These are phyloP conservation scores for Metacarcinus magister DNA, from an alignment of 2,888 invertebrate species.

Conservation along the genomic window DNA sequence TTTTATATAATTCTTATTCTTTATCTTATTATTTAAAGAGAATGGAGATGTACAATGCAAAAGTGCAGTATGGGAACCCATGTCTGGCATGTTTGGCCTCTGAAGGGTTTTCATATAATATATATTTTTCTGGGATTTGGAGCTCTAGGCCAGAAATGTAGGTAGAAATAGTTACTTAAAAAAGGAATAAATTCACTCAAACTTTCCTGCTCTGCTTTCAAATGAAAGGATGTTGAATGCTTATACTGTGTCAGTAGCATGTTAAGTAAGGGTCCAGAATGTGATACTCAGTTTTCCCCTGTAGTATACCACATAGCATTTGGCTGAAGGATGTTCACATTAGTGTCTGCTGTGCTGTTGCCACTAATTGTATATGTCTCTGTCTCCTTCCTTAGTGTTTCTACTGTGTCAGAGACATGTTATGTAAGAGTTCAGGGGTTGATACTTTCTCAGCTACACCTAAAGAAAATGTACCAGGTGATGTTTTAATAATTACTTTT, in stretches of 20 bases:
- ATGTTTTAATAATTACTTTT: background rate
- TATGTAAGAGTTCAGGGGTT: background rate
- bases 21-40: background rate
- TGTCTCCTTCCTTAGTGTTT: background rate
- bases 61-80: slow-evolving; percentile 50
- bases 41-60: slow-evolving; percentile 5
- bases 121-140: slow-evolving; percentile 48
- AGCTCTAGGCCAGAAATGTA: slow-evolving; percentile 33
- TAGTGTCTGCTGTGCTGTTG: background rate
- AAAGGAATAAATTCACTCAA: background rate
- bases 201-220: background rate
- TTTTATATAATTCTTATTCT: background rate
- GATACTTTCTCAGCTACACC: background rate
- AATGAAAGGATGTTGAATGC: slow-evolving; percentile 33
- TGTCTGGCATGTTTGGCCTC: slow-evolving; percentile 29
- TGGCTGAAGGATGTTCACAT: slow-evolving; percentile 11
- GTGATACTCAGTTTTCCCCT: background rate
- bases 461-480: background rate
- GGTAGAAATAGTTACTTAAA: background rate
- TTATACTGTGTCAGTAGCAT: background rate
- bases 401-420: background rate
- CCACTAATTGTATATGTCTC: background rate
- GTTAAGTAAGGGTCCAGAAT: slow-evolving; percentile 16
- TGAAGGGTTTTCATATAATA: slow-evolving; percentile 18
- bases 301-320: background rate